phyloP scores from a whole-genome alignment of 2,113 vertebrate genomes.

The Ancistrus triradiatus region DNA sequence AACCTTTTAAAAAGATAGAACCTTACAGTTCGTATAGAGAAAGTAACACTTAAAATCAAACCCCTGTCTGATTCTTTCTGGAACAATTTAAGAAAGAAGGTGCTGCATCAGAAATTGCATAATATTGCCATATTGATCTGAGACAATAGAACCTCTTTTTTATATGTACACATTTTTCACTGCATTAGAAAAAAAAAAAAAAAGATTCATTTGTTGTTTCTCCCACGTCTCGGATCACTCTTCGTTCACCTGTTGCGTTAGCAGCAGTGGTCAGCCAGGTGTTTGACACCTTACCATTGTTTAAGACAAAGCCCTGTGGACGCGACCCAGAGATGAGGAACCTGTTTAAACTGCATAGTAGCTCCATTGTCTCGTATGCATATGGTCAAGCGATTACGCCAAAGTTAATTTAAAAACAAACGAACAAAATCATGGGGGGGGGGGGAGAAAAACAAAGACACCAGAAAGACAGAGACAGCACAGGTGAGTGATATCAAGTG shows the following conservation, averaged over 20 bases:
- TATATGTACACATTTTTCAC: slow-evolving; percentile 71
- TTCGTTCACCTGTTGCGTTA: slow-evolving; percentile 61
- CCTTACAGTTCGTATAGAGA: slow-evolving; percentile 54
- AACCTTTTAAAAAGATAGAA: slow-evolving; percentile 55
- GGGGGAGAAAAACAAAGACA: slow-evolving; percentile 55
- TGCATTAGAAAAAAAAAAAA: slow-evolving; percentile 70
- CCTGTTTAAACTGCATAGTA: slow-evolving; percentile 77
- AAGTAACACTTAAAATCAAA: slow-evolving; percentile 74
- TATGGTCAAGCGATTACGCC: slow-evolving; percentile 61
- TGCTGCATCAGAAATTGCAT: slow-evolving; percentile 71
- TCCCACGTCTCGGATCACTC: slow-evolving; percentile 59
- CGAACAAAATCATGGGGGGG: slow-evolving; percentile 5
- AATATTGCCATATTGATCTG: slow-evolving; percentile 60
- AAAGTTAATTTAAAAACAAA: slow-evolving; percentile 55
- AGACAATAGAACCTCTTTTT: slow-evolving; percentile 64
- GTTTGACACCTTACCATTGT: slow-evolving; percentile 64
- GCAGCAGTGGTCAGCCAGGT: slow-evolving; percentile 62
- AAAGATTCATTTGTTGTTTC: slow-evolving; percentile 58
- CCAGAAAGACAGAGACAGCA: slow-evolving; percentile 67
- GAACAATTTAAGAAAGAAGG: slow-evolving; percentile 64
- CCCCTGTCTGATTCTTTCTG: slow-evolving; percentile 70
- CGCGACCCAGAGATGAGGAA: slow-evolving; percentile 60
- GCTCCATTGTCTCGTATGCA: slow-evolving; percentile 59
- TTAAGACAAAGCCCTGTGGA: slow-evolving; percentile 66
- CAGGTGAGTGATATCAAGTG: slow-evolving; percentile 67